Percentiles rank a stretch among this genome's conserved stretches.
Conservation (phyloP, 2,888 invertebrate species). For the Acrobasis suavella region DNA sequence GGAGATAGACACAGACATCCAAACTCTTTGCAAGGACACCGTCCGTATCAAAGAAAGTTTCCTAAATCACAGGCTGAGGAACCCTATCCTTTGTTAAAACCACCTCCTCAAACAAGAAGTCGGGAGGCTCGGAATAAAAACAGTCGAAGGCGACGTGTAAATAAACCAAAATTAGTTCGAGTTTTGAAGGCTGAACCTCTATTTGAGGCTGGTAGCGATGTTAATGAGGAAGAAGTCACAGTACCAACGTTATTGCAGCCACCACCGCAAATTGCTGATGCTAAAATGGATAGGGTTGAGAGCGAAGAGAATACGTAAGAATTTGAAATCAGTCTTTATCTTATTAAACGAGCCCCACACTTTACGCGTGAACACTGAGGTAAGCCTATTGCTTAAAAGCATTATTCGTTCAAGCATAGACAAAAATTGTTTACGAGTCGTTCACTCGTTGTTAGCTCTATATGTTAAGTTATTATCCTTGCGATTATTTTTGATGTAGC, state of each 20-base stretch:
- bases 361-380: too few relatives aligned
- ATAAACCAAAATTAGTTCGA: conserved; percentile 58
- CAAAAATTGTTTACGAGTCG: too few relatives aligned
- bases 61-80: conserved; percentile 60
- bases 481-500: background rate
- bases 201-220: conserved; percentile 57
- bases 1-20: conserved; percentile 59
- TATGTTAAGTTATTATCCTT: conserved; percentile 5
- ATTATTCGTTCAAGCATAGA: too few relatives aligned
- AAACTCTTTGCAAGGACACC: conserved; percentile 54
- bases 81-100: conserved; percentile 73
- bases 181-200: conserved; percentile 63
- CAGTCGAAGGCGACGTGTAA: conserved; percentile 55
- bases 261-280: conserved; percentile 54
- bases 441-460: background rate
- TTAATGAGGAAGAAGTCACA: conserved; percentile 46
- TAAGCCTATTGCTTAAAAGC: too few relatives aligned
- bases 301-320: conserved; percentile 30
- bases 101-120: conserved; percentile 58
- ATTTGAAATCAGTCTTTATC: conserved; percentile 21
- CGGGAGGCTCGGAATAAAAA: conserved; percentile 49
- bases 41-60: conserved; percentile 58
- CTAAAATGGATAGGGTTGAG: conserved; percentile 47
- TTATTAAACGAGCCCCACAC: background rate
- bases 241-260: conserved; percentile 58